A percentile compares a stretch with the other conserved stretches of the same genome.
These are phyloP conservation scores for Pandemis cinnamomeana DNA, from an alignment of 2,888 invertebrate species.

Conservation along the genomic window DNA sequence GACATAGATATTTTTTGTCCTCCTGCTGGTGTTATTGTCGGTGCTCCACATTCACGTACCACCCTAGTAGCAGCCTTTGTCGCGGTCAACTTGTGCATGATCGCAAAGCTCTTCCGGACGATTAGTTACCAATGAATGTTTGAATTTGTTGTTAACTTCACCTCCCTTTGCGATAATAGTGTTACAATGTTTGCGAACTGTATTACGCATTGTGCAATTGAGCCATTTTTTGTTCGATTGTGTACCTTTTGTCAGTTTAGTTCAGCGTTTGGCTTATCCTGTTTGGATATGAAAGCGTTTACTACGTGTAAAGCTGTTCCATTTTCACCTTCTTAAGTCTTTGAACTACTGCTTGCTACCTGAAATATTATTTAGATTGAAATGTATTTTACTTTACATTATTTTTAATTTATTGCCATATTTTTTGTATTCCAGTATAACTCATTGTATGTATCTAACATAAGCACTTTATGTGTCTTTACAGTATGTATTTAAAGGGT, in stretches of 20 bases:
- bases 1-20: constrained; percentile 48
- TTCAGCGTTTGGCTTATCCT: constrained; percentile 73
- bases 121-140: constrained; percentile 80
- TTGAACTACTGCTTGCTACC: constrained; percentile 22
- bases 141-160: constrained; percentile 82
- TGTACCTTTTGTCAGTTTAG: constrained; percentile 71
- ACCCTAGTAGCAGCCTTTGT: constrained; percentile 76
- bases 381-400: neutral
- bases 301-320: constrained; percentile 35
- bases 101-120: constrained; percentile 77
- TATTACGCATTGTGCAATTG: constrained; percentile 80
- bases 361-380: neutral
- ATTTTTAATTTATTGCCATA: neutral
- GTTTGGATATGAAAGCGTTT: constrained; percentile 55
- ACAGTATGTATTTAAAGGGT: neutral
- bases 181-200: constrained; percentile 83
- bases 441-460: neutral
- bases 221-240: constrained; percentile 62
- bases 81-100: constrained; percentile 73
- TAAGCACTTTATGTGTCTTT: neutral
- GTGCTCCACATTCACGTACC: constrained; percentile 59
- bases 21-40: constrained; percentile 50
- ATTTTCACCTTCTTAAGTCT: constrained; percentile 34
- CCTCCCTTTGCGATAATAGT: constrained; percentile 83
- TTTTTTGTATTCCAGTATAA: neutral